Percentiles rank a stretch among this genome's conserved stretches.
Evolutionary conservation across 2,888 invertebrate species (phyloP).

Genomic region (Leptura quadrifasciata): DNA sequence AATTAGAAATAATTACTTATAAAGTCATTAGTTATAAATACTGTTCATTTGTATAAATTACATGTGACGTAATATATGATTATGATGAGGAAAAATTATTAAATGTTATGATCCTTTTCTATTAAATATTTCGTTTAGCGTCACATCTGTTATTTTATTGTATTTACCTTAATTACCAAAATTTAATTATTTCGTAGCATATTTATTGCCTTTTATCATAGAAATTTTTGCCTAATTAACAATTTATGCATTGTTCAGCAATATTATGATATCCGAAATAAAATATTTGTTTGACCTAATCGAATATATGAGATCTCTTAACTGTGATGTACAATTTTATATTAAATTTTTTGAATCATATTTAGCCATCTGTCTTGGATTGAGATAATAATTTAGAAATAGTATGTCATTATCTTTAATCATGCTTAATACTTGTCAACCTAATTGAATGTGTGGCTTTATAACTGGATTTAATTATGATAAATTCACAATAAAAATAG

Average conservation of each 20-base stretch:
- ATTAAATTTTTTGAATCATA: slow-evolving; percentile 58
- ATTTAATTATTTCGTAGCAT: slow-evolving; percentile 40
- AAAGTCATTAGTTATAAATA: too few species aligned
- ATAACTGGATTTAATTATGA: slow-evolving; percentile 60
- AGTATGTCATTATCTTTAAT: slow-evolving; percentile 56
- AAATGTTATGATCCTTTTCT: slow-evolving; percentile 34
- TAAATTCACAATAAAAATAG: slow-evolving; percentile 55
- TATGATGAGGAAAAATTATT: slow-evolving; percentile 19
- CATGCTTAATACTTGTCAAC: slow-evolving; percentile 59
- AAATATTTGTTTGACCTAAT: slow-evolving; percentile 33
- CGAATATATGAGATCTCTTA: slow-evolving; percentile 34
- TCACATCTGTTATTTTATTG: slow-evolving; percentile 41
- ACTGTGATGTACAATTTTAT: slow-evolving; percentile 55
- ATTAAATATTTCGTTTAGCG: slow-evolving; percentile 30
- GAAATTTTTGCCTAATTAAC: slow-evolving; percentile 46
- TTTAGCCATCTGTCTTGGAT: slow-evolving; percentile 60
- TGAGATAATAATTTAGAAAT: slow-evolving; percentile 62
- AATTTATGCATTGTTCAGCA: slow-evolving; percentile 36
- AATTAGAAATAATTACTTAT: too few species aligned
- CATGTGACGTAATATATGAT: slow-evolving; percentile 18
- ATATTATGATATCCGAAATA: slow-evolving; percentile 29
- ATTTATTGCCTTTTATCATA: slow-evolving; percentile 45
- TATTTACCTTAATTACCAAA: slow-evolving; percentile 45
- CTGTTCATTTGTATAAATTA: slow-evolving; percentile 3
- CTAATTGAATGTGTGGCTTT: slow-evolving; percentile 61